phyloP scores from a whole-genome alignment of 2,113 vertebrate genomes.

The Prunella himalayana region DNA sequence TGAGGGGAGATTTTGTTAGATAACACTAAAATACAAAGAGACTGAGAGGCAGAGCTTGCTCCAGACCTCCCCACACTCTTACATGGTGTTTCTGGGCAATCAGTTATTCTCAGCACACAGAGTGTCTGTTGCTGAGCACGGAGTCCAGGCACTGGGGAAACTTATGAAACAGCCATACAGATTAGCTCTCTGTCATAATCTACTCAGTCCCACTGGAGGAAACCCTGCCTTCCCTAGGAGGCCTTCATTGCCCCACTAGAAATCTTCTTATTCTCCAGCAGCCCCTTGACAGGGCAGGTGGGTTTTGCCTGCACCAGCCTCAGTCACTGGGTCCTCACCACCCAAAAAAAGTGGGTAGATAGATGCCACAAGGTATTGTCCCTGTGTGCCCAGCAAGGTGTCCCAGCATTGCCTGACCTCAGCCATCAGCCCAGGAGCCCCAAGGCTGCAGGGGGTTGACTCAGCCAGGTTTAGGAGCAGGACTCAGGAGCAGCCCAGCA shows the following conservation, averaged over 20 bases:
- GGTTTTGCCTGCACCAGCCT: background rate
- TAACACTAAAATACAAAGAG: background rate
- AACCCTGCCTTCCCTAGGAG: background rate
- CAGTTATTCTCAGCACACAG: background rate
- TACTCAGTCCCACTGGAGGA: background rate
- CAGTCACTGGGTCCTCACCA: background rate
- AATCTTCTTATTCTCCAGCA: background rate
- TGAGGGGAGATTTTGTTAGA: background rate
- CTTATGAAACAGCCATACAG: background rate
- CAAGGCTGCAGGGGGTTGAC: background rate
- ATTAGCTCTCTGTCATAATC: background rate
- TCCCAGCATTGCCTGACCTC: background rate
- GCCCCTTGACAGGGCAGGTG: background rate
- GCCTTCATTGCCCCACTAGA: background rate
- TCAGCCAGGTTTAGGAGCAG: background rate
- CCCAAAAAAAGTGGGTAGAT: background rate
- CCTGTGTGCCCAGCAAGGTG: fast-evolving
- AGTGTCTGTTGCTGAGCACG: background rate
- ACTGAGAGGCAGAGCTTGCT: background rate
- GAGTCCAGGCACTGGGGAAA: background rate
- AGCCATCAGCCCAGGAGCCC: background rate
- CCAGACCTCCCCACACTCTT: background rate
- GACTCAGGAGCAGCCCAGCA: background rate
- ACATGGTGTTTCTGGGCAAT: background rate
- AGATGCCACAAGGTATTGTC: background rate